Percentiles rank a stretch among this genome's conserved stretches.
phyloP scores from a whole-genome alignment of 2,113 vertebrate genomes.

The Poeciliopsis prolifica region DNA sequence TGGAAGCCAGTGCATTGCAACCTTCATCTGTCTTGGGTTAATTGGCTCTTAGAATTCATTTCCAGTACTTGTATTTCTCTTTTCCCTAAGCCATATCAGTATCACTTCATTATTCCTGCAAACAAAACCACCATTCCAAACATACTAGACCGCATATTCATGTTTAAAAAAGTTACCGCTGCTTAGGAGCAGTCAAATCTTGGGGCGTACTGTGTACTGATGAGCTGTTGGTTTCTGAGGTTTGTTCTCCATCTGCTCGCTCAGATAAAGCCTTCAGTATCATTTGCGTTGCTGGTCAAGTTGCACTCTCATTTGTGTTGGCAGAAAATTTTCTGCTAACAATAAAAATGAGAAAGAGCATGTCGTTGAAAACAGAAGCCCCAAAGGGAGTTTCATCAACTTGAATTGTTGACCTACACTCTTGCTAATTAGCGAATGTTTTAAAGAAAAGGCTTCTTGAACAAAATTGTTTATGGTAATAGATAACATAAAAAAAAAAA shows the following conservation, averaged over 20 bases:
- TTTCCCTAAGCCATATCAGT: constrained; percentile 61
- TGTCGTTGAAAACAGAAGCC: constrained; percentile 14
- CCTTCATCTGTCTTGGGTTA: constrained; percentile 71
- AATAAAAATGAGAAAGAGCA: constrained; percentile 41
- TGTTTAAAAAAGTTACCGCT: constrained; percentile 36
- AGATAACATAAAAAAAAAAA: background rate
- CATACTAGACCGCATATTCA: constrained; percentile 59
- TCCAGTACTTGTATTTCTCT: constrained; percentile 53
- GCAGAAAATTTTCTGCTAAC: constrained; percentile 12
- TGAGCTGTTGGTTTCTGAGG: constrained; percentile 37
- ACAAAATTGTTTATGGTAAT: background rate
- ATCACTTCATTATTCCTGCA: constrained; percentile 69
- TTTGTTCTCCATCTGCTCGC: constrained; percentile 57
- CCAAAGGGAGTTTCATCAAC: background rate
- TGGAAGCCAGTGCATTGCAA: constrained; percentile 58
- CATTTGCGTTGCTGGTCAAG: constrained; percentile 36
- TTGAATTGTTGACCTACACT: constrained; percentile 5
- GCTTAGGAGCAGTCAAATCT: constrained; percentile 25
- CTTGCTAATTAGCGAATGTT: background rate
- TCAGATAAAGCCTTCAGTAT: constrained; percentile 60
- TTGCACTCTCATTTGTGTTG: constrained; percentile 19
- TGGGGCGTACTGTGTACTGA: constrained; percentile 13
- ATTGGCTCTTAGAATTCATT: constrained; percentile 77
- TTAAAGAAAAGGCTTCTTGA: background rate
- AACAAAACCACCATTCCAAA: constrained; percentile 64